Evolutionary conservation across 2,888 invertebrate species (phyloP).

Genomic region (Timema cristinae): DNA sequence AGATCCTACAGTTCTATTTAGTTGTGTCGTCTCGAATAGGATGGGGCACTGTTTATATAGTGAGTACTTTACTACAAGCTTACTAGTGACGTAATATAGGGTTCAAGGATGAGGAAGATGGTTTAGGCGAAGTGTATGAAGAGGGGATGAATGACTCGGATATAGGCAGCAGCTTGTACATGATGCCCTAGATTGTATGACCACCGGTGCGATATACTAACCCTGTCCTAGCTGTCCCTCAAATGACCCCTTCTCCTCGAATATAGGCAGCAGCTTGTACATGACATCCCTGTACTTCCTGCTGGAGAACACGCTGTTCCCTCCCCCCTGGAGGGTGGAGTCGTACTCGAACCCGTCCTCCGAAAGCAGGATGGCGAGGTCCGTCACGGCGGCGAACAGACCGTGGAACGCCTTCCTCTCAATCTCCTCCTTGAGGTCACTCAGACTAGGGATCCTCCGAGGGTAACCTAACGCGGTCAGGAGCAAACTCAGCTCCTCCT

Average conservation of each 20-base stretch:
- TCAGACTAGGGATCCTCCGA: background rate
- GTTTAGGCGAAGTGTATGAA: too few relatives aligned
- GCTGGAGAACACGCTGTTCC: background rate
- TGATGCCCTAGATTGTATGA: too few relatives aligned
- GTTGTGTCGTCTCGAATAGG: too few relatives aligned
- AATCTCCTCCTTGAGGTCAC: background rate
- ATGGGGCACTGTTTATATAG: too few relatives aligned
- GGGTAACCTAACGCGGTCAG: background rate
- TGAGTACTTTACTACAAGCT: too few relatives aligned
- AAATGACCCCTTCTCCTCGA: background rate
- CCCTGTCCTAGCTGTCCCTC: background rate
- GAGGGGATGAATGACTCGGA: too few relatives aligned
- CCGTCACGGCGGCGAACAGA: constrained; percentile 1
- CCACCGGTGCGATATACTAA: too few relatives aligned
- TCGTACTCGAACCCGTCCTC: constrained; percentile 9
- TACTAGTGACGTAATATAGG: too few relatives aligned
- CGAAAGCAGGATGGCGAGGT: background rate
- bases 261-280: too few relatives aligned
- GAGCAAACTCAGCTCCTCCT: constrained; percentile 17
- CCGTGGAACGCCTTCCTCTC: background rate
- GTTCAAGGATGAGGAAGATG: too few relatives aligned
- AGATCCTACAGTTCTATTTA: too few relatives aligned
- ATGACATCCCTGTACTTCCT: background rate
- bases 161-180: too few relatives aligned
- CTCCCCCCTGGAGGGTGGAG: background rate